A percentile compares a stretch with the other conserved stretches of the same genome.
Conservation (phyloP, 2,888 invertebrate genomes). For the Glyphotaelius pellucidus region DNA sequence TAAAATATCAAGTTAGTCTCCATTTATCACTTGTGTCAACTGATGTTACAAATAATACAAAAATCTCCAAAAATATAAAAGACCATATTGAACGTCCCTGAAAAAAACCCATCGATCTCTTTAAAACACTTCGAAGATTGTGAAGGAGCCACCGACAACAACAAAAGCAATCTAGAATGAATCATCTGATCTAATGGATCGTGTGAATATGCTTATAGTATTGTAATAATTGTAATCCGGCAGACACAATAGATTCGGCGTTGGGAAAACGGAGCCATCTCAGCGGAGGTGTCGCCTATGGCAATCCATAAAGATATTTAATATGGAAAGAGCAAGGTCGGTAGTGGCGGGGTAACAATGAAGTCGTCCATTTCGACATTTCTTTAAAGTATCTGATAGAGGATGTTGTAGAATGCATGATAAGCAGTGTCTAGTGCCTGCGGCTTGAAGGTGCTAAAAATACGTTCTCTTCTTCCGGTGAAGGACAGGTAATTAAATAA, state of each 20-base stretch:
- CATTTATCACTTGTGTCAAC: background rate
- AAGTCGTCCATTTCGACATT: conserved; percentile 2
- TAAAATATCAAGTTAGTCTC: background rate
- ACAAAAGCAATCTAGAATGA: background rate
- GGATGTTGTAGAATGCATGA: background rate
- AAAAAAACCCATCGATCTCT: background rate
- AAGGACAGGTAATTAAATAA: too few relatives aligned
- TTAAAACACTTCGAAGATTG: background rate
- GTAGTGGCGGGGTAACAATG: background rate
- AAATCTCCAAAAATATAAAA: background rate
- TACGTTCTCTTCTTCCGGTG: too few relatives aligned
- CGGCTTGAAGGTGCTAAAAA: background rate
- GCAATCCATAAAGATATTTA: background rate
- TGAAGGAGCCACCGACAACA: background rate
- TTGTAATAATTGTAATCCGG: background rate
- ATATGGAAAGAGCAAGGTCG: background rate
- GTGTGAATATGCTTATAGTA: background rate
- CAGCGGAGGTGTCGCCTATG: background rate
- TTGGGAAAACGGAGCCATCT: background rate
- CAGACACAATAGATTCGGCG: background rate
- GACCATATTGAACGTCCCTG: background rate
- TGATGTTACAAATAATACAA: background rate
- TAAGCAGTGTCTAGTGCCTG: background rate
- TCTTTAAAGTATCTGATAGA: background rate
- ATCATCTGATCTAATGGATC: background rate